Evolutionary conservation across 2,888 invertebrate genomes (phyloP), one percentile per base, ranked within the genome.

Genomic region (Beris chalybata): DNA sequence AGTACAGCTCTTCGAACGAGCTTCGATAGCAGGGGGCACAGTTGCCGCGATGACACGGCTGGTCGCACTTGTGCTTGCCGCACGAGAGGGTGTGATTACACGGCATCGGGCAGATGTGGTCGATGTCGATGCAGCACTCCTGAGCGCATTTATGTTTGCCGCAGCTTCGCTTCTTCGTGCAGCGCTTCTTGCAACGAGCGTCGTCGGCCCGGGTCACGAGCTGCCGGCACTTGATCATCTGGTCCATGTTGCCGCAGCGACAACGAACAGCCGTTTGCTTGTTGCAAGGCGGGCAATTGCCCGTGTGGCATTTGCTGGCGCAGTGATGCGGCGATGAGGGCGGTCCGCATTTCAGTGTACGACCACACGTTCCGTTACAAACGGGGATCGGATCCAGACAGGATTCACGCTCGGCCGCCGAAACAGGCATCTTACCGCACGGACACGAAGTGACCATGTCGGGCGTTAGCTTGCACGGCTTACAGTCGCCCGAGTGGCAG

Each of bases 101-200:
- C 57, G 89, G 85, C 73, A 90, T 82, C 5, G 89, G 88, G 79
- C 98, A 98, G 70, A 89, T 84, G 79, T 98, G 98, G 68, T 93
- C 91, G 12, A 86, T 82, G 68, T 91, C 90, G 72, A 92, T 90
- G 81, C 97, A 98, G 79, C 98, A 98, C 52, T 86, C 82, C 71
- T 90, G 89, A 74, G 91, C 91, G 82, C 98, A 98, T 74, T 93
- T 93, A 81, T 96, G 95, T 30, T 92, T 91, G 0, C 91, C 92
- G 77, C 94, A 94, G 11, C 87, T 87, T 66, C 92, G 84, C 78
- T 91, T 90, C 84, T 95, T 95, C 64, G 89, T 91, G 77, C 98
- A 98, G 73, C 92, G 90, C 75, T 91, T 93, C 76, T 94, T 91
- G 79, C 98, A 98, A 32, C 89, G 83, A 1, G 91, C 88, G 74